These are phyloP conservation scores for Pipistrellus nathusii DNA, from an alignment of 2,797 vertebrate species.

Conservation along the genomic window DNA sequence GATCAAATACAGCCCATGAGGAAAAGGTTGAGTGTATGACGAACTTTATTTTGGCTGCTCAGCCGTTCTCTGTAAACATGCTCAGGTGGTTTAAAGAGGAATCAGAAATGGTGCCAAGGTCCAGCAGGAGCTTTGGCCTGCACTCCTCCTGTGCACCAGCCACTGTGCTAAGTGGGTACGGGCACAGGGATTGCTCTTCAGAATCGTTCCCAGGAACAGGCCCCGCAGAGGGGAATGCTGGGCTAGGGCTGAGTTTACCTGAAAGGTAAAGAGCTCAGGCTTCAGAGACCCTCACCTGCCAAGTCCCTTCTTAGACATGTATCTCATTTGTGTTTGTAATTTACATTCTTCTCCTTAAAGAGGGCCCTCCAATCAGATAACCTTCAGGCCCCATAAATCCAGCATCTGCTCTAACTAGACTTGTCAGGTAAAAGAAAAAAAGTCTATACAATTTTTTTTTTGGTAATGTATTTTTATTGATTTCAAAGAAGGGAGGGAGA, in stretches of 20 bases:
- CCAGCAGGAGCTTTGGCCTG: too few species aligned
- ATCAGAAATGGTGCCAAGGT: not conserved
- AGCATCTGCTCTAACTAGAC: not conserved
- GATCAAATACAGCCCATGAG: not conserved
- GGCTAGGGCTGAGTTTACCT: not conserved
- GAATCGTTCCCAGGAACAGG: not conserved
- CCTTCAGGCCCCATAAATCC: not conserved
- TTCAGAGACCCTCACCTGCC: not conserved
- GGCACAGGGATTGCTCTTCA: not conserved
- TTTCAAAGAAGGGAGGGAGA: too few species aligned
- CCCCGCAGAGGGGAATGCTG: not conserved
- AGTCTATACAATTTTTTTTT: not conserved
- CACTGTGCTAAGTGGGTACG: not conserved
- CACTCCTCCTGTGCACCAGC: not conserved
- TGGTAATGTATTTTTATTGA: too few species aligned
- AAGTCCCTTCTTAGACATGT: not conserved
- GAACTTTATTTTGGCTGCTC: not conserved
- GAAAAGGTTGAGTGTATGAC: not conserved
- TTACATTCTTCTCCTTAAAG: not conserved
- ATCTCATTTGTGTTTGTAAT: not conserved
- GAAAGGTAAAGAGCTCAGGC: not conserved
- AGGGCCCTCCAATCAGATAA: not conserved
- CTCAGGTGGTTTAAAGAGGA: not conserved
- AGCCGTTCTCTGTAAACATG: not conserved
- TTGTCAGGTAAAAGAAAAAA: not conserved